Percentiles rank a stretch among this genome's conserved stretches.
phyloP scores from a whole-genome alignment of 2,113 vertebrate genomes.

The Piprites chloris region DNA sequence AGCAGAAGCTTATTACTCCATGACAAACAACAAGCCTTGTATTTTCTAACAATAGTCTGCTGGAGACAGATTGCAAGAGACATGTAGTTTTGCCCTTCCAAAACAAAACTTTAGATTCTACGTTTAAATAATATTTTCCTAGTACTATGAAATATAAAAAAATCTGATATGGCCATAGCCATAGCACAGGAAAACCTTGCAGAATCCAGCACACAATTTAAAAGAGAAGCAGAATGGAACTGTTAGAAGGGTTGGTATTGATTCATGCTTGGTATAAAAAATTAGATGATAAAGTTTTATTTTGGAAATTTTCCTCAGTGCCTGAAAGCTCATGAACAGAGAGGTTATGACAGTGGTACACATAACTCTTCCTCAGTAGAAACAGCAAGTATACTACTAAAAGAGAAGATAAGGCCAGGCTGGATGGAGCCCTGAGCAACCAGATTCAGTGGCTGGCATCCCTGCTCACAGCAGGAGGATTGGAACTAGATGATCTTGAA shows the following conservation, averaged over 20 bases:
- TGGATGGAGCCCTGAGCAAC: neutral
- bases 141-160: neutral
- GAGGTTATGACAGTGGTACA: neutral
- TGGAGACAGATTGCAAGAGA: neutral
- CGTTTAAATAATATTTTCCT: neutral
- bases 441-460: neutral
- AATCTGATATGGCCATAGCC: neutral
- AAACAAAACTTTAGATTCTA: neutral
- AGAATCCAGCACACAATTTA: neutral
- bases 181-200: neutral
- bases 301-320: neutral
- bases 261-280: neutral
- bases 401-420: neutral
- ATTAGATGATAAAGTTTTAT: neutral
- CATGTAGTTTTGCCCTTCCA: neutral
- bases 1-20: neutral
- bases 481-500: neutral
- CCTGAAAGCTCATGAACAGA: neutral
- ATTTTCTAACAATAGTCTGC: constrained; percentile 2
- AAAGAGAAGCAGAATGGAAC: neutral
- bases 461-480: rapidly evolving
- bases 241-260: neutral
- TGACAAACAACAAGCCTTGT: neutral
- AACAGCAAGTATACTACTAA: neutral
- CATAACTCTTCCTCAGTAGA: neutral